phyloP scores from a whole-genome alignment of 2,888 invertebrate species.

The Callyntrura guangdongensis region DNA sequence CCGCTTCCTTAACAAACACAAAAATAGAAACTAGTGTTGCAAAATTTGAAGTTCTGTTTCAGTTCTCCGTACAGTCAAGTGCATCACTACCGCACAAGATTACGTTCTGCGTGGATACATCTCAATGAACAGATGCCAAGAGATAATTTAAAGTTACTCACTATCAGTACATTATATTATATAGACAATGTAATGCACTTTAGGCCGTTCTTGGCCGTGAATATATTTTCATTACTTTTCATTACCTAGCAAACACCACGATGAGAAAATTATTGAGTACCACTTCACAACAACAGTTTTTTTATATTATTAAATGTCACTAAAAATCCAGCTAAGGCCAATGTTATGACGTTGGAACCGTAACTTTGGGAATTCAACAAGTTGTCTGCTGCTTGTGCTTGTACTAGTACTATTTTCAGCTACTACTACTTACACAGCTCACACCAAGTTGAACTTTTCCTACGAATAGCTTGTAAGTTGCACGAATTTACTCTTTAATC shows the following conservation, averaged over 20 bases:
- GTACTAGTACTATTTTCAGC: too few species aligned
- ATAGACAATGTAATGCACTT: slow-evolving; percentile 19
- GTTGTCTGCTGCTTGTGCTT: neutral
- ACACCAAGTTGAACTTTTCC: too few species aligned
- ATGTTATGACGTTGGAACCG: neutral
- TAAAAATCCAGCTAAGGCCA: neutral
- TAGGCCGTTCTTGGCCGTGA: slow-evolving; percentile 60
- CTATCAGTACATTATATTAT: too few species aligned
- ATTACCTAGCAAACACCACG: neutral
- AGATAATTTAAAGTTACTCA: slow-evolving; percentile 40
- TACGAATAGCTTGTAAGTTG: too few species aligned
- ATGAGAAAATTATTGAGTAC: slow-evolving; percentile 2
- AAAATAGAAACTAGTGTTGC: slow-evolving; percentile 45
- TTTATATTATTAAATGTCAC: slow-evolving; percentile 1
- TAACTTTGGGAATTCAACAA: neutral
- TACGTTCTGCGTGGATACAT: slow-evolving; percentile 72
- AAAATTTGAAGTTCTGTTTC: slow-evolving; percentile 46
- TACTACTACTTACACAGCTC: too few species aligned
- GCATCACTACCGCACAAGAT: slow-evolving; percentile 28
- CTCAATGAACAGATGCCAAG: slow-evolving; percentile 60
- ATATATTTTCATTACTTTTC: slow-evolving; percentile 27
- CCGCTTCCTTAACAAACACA: slow-evolving; percentile 67
- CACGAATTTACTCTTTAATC: too few species aligned
- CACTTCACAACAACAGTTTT: slow-evolving; percentile 19
- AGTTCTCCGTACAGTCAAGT: neutral